These are phyloP conservation scores for Syritta pipiens DNA, from an alignment of 2,888 invertebrate species.

Conservation along the genomic window DNA sequence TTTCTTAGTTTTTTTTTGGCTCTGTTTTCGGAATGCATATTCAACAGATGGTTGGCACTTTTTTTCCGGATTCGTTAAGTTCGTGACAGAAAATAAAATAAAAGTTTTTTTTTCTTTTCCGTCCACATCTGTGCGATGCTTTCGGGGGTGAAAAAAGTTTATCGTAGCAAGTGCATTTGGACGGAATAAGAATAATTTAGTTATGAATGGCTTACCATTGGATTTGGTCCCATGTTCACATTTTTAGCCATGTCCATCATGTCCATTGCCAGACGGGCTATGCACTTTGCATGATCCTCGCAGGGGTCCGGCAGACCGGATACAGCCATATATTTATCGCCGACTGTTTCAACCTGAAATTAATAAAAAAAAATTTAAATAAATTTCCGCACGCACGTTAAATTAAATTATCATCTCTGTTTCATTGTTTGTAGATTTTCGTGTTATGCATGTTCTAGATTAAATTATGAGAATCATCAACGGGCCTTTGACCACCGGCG, in stretches of 20 bases:
- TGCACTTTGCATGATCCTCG: slow-evolving; percentile 93
- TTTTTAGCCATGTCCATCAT: slow-evolving; percentile 97
- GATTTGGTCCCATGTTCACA: slow-evolving; percentile 91
- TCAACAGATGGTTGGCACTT: slow-evolving; percentile 20
- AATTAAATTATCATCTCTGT: too few species aligned
- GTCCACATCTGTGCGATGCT: not conserved
- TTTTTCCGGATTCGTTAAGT: not conserved
- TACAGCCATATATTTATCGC: slow-evolving; percentile 99
- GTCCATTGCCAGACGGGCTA: slow-evolving; percentile 92
- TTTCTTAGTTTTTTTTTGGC: too few species aligned
- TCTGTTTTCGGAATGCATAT: too few species aligned
- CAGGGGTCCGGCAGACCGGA: slow-evolving; percentile 96
- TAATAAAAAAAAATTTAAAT: not conserved
- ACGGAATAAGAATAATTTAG: slow-evolving; percentile 14
- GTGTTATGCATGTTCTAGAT: too few species aligned
- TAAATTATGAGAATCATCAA: too few species aligned
- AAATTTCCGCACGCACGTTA: too few species aligned
- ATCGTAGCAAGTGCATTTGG: not conserved
- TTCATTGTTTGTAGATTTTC: too few species aligned
- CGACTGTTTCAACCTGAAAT: slow-evolving; percentile 95
- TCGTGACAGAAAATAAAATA: not conserved
- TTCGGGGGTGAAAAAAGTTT: not conserved
- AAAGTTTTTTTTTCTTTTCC: not conserved
- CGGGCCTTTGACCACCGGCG: too few species aligned
- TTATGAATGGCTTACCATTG: slow-evolving; percentile 84